phyloP scores from a whole-genome alignment of 1,140 invertebrate species.

The Heliconius himera region DNA sequence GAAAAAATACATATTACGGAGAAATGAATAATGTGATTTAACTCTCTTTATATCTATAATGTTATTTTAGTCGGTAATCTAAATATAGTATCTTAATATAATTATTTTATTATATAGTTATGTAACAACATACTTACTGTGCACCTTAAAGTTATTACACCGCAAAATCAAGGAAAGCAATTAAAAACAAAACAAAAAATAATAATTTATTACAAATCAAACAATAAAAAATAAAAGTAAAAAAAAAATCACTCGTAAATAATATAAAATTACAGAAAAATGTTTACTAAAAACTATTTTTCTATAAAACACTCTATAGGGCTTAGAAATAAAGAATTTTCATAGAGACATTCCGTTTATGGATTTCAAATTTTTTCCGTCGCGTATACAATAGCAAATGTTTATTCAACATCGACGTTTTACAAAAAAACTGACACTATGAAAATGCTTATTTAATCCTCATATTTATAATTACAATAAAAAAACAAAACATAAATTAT shows the following conservation, averaged over 20 bases:
- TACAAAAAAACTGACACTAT: no score
- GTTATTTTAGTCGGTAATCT: background rate
- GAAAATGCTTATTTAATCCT: background rate
- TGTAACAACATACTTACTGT: background rate
- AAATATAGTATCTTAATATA: background rate
- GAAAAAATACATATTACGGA: no score
- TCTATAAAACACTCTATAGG: background rate
- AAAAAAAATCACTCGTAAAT: background rate
- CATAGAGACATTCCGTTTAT: background rate
- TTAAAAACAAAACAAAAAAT: slow-evolving; percentile 39
- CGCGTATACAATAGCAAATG: background rate
- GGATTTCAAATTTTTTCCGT: background rate
- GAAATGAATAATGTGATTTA: no score
- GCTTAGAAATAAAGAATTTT: background rate
- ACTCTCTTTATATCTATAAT: no score
- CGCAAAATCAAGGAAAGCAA: slow-evolving; percentile 2
- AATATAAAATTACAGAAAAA: background rate
- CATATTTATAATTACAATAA: background rate
- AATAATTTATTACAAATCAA: slow-evolving; percentile 28
- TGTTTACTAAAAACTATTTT: background rate
- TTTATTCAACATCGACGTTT: background rate
- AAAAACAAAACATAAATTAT: background rate
- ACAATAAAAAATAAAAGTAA: slow-evolving; percentile 25
- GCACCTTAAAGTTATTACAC: background rate
- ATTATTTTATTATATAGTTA: background rate